A percentile compares a stretch with the other conserved stretches of the same genome.
These are phyloP conservation scores for Astyanax mexicanus DNA, from an alignment of 2,797 vertebrate species.

Conservation along the genomic window DNA sequence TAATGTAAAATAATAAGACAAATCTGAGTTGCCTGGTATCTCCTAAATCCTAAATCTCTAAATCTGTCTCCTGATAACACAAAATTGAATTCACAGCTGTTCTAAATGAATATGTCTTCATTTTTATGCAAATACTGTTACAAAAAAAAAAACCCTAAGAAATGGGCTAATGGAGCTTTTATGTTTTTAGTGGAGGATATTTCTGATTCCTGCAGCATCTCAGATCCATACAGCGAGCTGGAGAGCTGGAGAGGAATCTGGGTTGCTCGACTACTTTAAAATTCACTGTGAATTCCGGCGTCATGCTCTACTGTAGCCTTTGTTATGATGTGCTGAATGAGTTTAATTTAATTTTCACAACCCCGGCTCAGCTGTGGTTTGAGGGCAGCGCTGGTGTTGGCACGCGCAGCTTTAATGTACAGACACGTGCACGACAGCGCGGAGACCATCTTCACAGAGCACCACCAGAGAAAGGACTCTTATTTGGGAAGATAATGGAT, in stretches of 20 bases:
- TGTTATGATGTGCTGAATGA: not conserved
- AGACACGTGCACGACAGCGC: not conserved
- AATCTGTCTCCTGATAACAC: too few relatives aligned
- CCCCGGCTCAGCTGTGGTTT: not conserved
- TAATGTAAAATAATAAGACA: too few relatives aligned
- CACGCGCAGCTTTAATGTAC: not conserved
- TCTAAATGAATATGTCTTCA: too few relatives aligned
- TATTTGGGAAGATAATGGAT: conserved; percentile 12
- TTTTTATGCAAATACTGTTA: too few relatives aligned
- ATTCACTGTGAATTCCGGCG: not conserved
- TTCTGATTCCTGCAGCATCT: not conserved
- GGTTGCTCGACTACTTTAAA: not conserved
- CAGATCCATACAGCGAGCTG: not conserved
- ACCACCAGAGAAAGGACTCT: not conserved
- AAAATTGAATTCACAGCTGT: too few relatives aligned
- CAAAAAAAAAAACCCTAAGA: too few relatives aligned
- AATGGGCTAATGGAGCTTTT: too few relatives aligned
- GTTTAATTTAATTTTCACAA: conserved; percentile 17
- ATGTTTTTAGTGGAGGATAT: not conserved
- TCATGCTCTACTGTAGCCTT: conserved; percentile 1
- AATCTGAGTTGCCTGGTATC: too few relatives aligned
- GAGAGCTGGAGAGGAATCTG: not conserved
- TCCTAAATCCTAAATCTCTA: too few relatives aligned
- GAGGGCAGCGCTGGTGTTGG: not conserved
- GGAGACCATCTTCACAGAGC: not conserved